Percentiles rank a stretch among this genome's conserved stretches.
These are phyloP conservation scores for Drosophila pseudoobscura DNA, from an alignment of 1,140 invertebrate species.

Conservation along the genomic window DNA sequence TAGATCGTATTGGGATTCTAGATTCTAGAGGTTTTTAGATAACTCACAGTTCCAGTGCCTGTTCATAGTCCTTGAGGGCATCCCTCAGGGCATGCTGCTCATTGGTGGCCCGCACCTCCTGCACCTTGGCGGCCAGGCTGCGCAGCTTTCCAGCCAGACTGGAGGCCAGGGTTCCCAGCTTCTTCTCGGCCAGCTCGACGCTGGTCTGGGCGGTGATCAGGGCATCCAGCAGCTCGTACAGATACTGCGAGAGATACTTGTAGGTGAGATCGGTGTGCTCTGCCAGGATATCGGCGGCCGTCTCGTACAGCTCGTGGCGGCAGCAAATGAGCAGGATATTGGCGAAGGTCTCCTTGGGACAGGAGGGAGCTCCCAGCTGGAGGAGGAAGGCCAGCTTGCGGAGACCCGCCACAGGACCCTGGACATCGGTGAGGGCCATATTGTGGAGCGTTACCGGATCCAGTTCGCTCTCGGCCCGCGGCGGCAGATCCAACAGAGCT, in stretches of 20 bases:
- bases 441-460: conserved; percentile 99
- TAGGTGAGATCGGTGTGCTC: conserved; percentile 99
- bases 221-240: conserved; percentile 96
- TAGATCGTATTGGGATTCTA: not conserved
- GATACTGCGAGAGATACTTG: conserved; percentile 97
- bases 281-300: conserved; percentile 98
- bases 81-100: conserved; percentile 95
- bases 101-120: conserved; percentile 94
- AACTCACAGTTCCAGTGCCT: conserved; percentile 89
- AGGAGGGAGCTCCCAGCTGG: conserved; percentile 94
- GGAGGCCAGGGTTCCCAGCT: conserved; percentile 97
- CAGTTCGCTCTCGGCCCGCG: conserved; percentile 97
- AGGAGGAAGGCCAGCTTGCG: conserved; percentile 98
- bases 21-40: not conserved
- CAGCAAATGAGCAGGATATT: conserved; percentile 98
- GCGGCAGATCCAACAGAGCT: conserved; percentile 98
- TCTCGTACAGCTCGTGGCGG: conserved; percentile 98
- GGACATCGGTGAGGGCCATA: conserved; percentile 97
- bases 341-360: conserved; percentile 97
- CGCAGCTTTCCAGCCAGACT: conserved; percentile 95
- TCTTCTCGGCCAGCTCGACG: conserved; percentile 97
- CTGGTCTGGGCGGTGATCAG: conserved; percentile 98
- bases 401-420: conserved; percentile 94
- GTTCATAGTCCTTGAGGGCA: conserved; percentile 96
- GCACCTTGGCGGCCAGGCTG: conserved; percentile 96